Conservation (phyloP, 2,113 vertebrate genomes). For the Myotis brandtii region DNA sequence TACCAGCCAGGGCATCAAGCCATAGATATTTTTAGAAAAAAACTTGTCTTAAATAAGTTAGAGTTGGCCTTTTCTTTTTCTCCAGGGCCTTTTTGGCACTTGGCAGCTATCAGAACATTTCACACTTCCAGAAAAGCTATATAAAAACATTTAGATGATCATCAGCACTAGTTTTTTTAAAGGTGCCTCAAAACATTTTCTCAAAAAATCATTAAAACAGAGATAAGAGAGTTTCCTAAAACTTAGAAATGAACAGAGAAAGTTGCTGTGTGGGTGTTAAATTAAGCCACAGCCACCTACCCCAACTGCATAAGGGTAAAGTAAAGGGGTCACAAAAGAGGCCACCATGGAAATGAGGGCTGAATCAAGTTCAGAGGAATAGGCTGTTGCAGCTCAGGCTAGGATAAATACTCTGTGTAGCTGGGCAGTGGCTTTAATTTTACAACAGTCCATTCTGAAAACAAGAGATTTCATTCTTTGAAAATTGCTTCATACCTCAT, state of each 20-base stretch:
- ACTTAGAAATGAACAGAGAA: neutral
- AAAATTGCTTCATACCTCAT: constrained; percentile 43
- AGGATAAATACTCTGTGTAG: neutral
- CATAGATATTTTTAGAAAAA: neutral
- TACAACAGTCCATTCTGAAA: constrained; percentile 37
- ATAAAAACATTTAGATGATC: constrained; percentile 8
- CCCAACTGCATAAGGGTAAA: neutral
- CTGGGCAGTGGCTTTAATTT: neutral
- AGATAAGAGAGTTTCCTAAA: neutral
- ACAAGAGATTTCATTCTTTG: constrained; percentile 43
- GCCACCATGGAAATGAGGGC: neutral
- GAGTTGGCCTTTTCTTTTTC: constrained; percentile 2
- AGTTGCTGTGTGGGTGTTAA: neutral
- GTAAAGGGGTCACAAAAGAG: neutral
- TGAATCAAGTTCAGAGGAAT: neutral
- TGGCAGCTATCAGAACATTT: constrained; percentile 22
- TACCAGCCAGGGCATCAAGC: neutral
- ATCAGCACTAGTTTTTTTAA: neutral
- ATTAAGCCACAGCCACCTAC: neutral
- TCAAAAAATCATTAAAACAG: neutral
- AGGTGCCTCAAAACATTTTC: neutral
- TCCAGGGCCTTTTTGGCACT: neutral
- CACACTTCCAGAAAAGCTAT: constrained; percentile 7
- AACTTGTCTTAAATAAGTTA: neutral
- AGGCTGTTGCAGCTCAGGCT: neutral